Evolutionary conservation across 2,113 vertebrate species (phyloP).

Genomic region (Solea senegalensis): DNA sequence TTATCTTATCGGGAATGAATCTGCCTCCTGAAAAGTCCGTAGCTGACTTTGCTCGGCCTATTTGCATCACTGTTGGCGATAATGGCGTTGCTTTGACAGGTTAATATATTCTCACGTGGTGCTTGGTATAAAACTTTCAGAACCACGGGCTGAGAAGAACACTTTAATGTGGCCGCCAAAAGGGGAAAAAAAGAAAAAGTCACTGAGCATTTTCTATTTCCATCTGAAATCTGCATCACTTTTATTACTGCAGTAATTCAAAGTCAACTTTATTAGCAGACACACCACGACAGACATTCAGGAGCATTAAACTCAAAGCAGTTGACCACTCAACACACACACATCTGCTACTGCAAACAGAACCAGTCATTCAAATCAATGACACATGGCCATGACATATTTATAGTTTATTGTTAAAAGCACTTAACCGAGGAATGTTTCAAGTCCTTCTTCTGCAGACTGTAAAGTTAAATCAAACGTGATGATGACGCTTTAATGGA

Average conservation of each 20-base stretch:
- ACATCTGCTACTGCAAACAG: neutral
- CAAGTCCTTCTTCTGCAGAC: neutral
- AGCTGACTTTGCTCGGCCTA: too few species aligned
- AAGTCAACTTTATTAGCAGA: conserved; percentile 33
- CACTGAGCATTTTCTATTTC: neutral
- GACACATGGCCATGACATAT: neutral
- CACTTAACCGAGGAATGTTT: conserved; percentile 6
- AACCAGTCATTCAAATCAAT: neutral
- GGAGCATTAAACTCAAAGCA: conserved; percentile 2
- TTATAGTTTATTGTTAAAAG: neutral
- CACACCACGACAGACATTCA: neutral
- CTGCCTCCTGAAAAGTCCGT: too few species aligned
- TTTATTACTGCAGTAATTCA: conserved; percentile 37
- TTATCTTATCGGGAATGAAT: too few species aligned
- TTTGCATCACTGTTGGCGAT: too few species aligned
- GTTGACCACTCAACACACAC: neutral
- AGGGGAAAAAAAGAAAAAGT: neutral
- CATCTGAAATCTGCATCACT: conserved; percentile 35
- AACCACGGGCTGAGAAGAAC: too few species aligned
- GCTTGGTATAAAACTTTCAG: too few species aligned
- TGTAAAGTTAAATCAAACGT: conserved; percentile 5
- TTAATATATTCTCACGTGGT: too few species aligned
- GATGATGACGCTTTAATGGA: neutral
- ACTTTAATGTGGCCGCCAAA: too few species aligned
- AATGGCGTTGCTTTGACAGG: too few species aligned